Evolutionary conservation across 2,888 invertebrate species (phyloP).

Genomic region (Rhamnusium bicolor): DNA sequence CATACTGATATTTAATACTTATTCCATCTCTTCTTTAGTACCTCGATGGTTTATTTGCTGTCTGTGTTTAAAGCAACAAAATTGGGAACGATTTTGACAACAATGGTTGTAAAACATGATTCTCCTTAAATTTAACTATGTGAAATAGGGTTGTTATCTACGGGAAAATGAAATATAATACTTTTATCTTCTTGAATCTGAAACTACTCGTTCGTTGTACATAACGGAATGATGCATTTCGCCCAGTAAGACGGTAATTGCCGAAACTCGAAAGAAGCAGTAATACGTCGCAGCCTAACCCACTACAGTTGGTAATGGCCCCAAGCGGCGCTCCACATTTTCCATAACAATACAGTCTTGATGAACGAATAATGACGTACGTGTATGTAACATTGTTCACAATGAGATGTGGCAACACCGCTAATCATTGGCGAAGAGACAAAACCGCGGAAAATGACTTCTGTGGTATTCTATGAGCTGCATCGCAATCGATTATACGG

Average conservation of each 20-base stretch:
- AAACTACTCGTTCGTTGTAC: no score
- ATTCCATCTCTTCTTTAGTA: no score
- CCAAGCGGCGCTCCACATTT: constrained; percentile 38
- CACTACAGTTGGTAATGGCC: constrained; percentile 18
- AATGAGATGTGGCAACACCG: constrained; percentile 10
- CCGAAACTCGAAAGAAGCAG: background rate
- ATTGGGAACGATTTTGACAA: no score
- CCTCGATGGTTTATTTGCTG: no score
- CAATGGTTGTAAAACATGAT: no score
- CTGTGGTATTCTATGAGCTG: background rate
- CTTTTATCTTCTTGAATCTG: no score
- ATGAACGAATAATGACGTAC: constrained; percentile 43
- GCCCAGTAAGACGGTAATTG: background rate
- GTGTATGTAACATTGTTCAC: constrained; percentile 35
- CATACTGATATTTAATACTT: no score
- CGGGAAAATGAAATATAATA: no score
- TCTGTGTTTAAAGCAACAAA: no score
- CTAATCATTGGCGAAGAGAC: constrained; percentile 12
- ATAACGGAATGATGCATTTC: no score
- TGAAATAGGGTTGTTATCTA: no score
- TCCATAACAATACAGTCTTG: constrained; percentile 46
- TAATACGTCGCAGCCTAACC: background rate
- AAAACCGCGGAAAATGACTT: constrained; percentile 13
- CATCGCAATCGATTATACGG: background rate
- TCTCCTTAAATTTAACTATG: no score